Evolutionary conservation across 2,797 vertebrate genomes (phyloP), one percentile per base, ranked within the genome.

Genomic region (Alectoris magna): DNA sequence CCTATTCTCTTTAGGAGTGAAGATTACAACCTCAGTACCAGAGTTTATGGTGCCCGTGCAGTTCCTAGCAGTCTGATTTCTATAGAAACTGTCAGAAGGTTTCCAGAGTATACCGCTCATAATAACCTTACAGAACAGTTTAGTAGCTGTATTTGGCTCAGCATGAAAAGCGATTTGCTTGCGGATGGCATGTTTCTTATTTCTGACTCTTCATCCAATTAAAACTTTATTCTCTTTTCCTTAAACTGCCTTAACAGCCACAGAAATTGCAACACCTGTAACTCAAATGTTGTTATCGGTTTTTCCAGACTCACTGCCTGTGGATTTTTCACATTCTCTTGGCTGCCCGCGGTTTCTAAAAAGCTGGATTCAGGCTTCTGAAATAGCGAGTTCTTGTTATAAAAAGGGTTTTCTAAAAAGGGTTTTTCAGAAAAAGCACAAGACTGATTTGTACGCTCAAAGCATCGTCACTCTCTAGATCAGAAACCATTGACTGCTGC

Each of bases 21-120:
- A 48, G 16, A 87, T 84, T 79, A 17, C 4, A 76, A 84, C 74
- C 68, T 43, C 34, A 41, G 36, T 14, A 44, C n/a, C 38, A 21
- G 39, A 56, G 59, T 34, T 0, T 55, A 39, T 0, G 1, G 56
- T 22, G 58, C 62, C 3, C n/a, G 31, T 38, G 17, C 46, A 56
- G 51, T 8, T 85, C 79, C 92, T 66, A 29, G 26, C 51, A 81
- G 76, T n/a, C 73, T n/a, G 14, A 60, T 78, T 75, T 78, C 83
- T 81, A 53, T 59, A 67, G 88, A 63, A 95, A 94, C 87, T 63
- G 55, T 60, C 79, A 18, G 38, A 55, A 72, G 49, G 26, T 63
- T 87, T 71, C 53, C 78, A 70, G 60, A 89, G 60, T 46, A 58
- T n/a, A 75, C 58, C 62, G 71, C 36, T 59, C 67, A 21, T 1